Conservation (phyloP, 2,888 invertebrate species). For the Melipona beecheii region DNA sequence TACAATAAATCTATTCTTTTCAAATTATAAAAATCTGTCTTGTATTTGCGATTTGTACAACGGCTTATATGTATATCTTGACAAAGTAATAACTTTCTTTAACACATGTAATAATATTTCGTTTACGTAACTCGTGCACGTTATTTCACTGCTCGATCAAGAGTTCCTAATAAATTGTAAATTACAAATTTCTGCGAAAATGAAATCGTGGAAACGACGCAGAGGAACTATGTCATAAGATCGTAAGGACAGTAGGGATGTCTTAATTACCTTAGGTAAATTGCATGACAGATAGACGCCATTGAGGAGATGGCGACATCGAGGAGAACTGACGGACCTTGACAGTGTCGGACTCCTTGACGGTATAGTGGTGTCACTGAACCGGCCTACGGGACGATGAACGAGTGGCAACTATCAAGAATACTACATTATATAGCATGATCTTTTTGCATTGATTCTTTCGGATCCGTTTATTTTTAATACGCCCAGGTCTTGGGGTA, state of each 20-base stretch:
- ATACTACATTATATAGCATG: slow-evolving; percentile 49
- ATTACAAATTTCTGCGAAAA: not conserved
- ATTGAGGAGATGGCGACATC: slow-evolving; percentile 68
- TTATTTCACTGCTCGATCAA: not conserved
- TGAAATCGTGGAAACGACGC: not conserved
- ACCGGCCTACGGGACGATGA: slow-evolving; percentile 70
- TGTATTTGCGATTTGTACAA: no score
- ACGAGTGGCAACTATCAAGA: slow-evolving; percentile 70
- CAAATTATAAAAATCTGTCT: no score
- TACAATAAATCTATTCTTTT: no score
- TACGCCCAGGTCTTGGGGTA: no score
- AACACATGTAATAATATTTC: no score
- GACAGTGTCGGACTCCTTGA: slow-evolving; percentile 74
- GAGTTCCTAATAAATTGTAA: not conserved
- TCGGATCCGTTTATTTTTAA: not conserved
- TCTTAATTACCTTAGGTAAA: slow-evolving; percentile 78
- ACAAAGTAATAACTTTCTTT: no score
- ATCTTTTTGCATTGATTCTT: slow-evolving; percentile 1
- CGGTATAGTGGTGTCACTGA: slow-evolving; percentile 77
- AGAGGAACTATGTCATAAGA: not conserved
- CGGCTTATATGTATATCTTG: no score
- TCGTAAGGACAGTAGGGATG: slow-evolving; percentile 48
- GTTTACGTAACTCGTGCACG: not conserved
- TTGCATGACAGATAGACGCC: slow-evolving; percentile 76
- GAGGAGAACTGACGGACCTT: slow-evolving; percentile 80